Evolutionary conservation across 2,888 invertebrate genomes (phyloP).

Genomic region (Dryomyza anilis): DNA sequence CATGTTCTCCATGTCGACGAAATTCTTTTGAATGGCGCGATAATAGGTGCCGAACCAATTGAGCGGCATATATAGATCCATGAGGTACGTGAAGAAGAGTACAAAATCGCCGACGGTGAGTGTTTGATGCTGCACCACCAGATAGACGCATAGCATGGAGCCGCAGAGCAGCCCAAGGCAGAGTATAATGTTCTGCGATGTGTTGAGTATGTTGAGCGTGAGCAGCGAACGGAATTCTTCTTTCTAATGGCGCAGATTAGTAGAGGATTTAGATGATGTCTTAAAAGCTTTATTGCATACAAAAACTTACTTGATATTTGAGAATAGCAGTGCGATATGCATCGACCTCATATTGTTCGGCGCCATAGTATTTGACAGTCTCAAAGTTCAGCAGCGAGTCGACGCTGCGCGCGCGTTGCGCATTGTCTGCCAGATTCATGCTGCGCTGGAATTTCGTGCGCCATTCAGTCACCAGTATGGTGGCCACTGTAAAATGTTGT

Average conservation of each 20-base stretch:
- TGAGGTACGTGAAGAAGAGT: slow-evolving; percentile 91
- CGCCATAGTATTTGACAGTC: slow-evolving; percentile 97
- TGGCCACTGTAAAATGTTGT: slow-evolving; percentile 70
- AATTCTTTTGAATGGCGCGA: slow-evolving; percentile 95
- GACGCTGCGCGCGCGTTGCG: slow-evolving; percentile 86
- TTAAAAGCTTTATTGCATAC: background rate
- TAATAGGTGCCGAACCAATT: slow-evolving; percentile 99
- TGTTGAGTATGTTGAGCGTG: slow-evolving; percentile 88
- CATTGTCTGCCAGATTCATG: slow-evolving; percentile 95
- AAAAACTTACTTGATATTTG: slow-evolving; percentile 73
- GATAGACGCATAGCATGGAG: slow-evolving; percentile 84
- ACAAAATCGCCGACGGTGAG: slow-evolving; percentile 95
- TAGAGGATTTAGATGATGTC: background rate
- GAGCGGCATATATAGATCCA: slow-evolving; percentile 92
- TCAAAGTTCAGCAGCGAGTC: slow-evolving; percentile 98
- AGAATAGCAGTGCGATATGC: slow-evolving; percentile 84
- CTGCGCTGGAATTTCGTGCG: slow-evolving; percentile 91
- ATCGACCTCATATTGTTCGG: slow-evolving; percentile 88
- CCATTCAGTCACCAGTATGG: slow-evolving; percentile 95
- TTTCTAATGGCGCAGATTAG: slow-evolving; percentile 62
- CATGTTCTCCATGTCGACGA: slow-evolving; percentile 99
- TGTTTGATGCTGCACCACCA: slow-evolving; percentile 73
- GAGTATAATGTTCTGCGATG: slow-evolving; percentile 88
- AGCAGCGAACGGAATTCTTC: slow-evolving; percentile 89
- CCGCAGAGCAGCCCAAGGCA: slow-evolving; percentile 84